A percentile compares a stretch with the other conserved stretches of the same genome.
These are phyloP conservation scores for Scomber japonicus DNA, from an alignment of 2,113 vertebrate genomes.

Conservation along the genomic window DNA sequence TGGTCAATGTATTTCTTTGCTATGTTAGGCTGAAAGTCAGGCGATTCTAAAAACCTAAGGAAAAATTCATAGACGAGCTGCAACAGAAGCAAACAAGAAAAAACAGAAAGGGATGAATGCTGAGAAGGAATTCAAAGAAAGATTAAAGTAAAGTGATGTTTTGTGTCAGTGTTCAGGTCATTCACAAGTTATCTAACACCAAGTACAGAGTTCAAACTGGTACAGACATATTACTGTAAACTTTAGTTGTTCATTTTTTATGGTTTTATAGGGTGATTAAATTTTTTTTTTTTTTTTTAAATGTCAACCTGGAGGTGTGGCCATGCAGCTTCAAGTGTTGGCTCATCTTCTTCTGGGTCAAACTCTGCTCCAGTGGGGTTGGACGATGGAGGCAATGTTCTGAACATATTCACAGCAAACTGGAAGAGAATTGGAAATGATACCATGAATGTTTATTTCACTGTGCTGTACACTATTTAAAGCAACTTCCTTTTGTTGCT, in stretches of 20 bases:
- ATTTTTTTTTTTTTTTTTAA: not conserved
- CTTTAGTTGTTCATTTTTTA: not conserved
- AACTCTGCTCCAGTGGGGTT: slow-evolving; percentile 99
- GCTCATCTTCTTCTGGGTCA: slow-evolving; percentile 97
- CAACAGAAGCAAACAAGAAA: slow-evolving; percentile 61
- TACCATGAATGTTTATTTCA: not conserved
- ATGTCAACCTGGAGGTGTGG: slow-evolving; percentile 92
- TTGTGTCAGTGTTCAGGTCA: not conserved
- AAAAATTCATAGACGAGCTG: slow-evolving; percentile 99
- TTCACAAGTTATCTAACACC: not conserved
- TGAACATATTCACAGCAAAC: slow-evolving; percentile 99
- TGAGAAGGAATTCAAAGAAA: not conserved
- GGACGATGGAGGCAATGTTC: slow-evolving; percentile 96
- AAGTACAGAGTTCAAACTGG: not conserved
- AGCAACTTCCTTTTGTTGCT: not conserved
- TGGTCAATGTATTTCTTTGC: slow-evolving; percentile 99
- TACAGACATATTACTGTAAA: not conserved
- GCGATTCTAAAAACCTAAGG: slow-evolving; percentile 98
- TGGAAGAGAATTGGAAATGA: slow-evolving; percentile 56
- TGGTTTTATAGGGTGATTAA: not conserved
- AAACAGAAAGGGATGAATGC: not conserved
- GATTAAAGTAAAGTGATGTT: not conserved
- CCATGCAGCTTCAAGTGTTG: slow-evolving; percentile 97
- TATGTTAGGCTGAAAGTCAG: slow-evolving; percentile 98
- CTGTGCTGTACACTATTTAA: not conserved